Base-by-base conservation (phyloP, 2,888 invertebrate species). In the Coelopa pilipes region DNA sequence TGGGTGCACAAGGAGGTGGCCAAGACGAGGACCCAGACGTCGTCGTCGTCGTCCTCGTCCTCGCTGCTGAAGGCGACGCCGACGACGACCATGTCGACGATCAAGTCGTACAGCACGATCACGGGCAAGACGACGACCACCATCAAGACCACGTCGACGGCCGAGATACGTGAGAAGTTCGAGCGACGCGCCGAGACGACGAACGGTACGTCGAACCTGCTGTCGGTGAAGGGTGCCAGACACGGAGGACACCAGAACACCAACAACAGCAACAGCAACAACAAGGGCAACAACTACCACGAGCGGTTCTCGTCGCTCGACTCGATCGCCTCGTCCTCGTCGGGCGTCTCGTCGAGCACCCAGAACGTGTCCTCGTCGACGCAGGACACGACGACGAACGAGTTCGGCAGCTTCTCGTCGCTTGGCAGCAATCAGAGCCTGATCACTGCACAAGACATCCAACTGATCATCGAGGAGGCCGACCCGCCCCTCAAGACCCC, bases 401-500 rank as follows among this genome's bases (percentile, higher is more conserved):
- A 88, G 53, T 88, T 87, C 67, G 88, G 88, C 63, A 88, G 88
- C 78, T 88, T 87, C 79, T 87, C 88, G 10, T 88, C 88, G 71
- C 80, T 87, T 82, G 88, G 88, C 77, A 88, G 87, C 79, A 87
- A 87, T 82, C 88, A 88, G 80, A 88, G 88, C 67, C 77, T 88
- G 81, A 88, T 88, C 66, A 88, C 88, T 73, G 86, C 88, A 55
- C 88, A 88, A 81, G 92, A 92, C 83, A 86, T 92, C 73, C 91
- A 91, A 76, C 90, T 90, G 81, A 88, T 92, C 74, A 91, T 92
- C 69, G 92, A 92, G 80, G 92, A 92, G 77, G 92, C 92, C 4
- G 90, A 90, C 82, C 91, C 91, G 76, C 90, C 90, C n/a, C 84
- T 92, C 34, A 92, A 84, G 89, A 92, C 84, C 77, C 88, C 83